Conservation (phyloP, 2,113 vertebrate species). For the Equus quagga region DNA sequence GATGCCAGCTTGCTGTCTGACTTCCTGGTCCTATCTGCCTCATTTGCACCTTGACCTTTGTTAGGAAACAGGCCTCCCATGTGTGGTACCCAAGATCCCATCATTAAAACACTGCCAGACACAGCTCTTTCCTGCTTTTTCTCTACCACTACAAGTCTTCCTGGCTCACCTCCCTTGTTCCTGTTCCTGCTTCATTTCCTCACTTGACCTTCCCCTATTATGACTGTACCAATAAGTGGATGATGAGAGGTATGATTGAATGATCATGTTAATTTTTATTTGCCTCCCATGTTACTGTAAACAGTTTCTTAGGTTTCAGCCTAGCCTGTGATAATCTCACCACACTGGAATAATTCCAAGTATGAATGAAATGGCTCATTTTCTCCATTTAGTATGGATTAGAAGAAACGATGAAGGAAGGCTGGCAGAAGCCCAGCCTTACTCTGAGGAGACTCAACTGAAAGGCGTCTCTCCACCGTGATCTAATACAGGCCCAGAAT, state of each 20-base stretch:
- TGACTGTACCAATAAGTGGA: not conserved
- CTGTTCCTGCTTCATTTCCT: not conserved
- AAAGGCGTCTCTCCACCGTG: not conserved
- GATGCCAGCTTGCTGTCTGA: not conserved
- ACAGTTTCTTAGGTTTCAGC: conserved; percentile 39
- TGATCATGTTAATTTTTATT: not conserved
- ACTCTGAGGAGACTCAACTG: not conserved
- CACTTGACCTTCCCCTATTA: not conserved
- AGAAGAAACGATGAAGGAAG: not conserved
- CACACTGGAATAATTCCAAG: not conserved
- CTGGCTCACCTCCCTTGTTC: not conserved
- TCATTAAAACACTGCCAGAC: not conserved
- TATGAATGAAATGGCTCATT: conserved; percentile 31
- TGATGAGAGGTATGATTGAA: not conserved
- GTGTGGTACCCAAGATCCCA: not conserved
- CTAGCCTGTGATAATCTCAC: conserved; percentile 49
- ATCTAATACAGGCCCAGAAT: not conserved
- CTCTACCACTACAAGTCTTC: not conserved
- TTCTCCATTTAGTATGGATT: not conserved
- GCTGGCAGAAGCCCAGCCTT: not conserved
- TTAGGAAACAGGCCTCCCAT: not conserved
- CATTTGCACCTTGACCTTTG: not conserved
- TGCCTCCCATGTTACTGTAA: conserved; percentile 19
- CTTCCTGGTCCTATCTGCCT: not conserved
- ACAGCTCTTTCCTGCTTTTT: not conserved